Evolutionary conservation across 2,113 vertebrate species (phyloP).

Genomic region (Pedetes capensis): DNA sequence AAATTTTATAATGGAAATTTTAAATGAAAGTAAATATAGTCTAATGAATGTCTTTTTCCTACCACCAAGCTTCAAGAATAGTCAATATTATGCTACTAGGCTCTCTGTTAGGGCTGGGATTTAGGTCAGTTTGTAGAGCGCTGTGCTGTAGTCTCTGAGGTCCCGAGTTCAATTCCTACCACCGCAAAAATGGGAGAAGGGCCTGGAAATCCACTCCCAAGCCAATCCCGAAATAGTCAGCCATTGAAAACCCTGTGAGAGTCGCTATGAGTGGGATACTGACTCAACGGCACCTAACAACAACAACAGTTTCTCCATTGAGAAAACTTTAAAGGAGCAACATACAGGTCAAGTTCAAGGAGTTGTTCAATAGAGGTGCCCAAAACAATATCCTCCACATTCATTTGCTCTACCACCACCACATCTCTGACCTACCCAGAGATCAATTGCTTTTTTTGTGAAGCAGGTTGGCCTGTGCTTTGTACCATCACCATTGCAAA

Average conservation of each 20-base stretch:
- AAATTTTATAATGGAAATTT: not conserved
- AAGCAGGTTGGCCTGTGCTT: not conserved
- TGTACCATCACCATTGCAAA: accelerated
- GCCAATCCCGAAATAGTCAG: too few species aligned
- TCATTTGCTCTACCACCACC: too few species aligned
- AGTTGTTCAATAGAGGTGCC: not conserved
- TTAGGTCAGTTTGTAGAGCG: too few species aligned
- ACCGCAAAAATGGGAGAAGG: too few species aligned
- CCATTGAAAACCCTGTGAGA: too few species aligned
- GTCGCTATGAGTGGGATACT: too few species aligned
- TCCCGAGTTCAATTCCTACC: too few species aligned
- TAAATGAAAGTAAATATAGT: not conserved
- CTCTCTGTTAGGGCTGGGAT: too few species aligned
- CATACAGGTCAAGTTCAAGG: not conserved
- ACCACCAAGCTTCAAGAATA: not conserved
- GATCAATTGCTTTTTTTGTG: not conserved
- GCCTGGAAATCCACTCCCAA: too few species aligned
- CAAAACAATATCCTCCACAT: not conserved
- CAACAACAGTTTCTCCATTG: not conserved
- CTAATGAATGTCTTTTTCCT: not conserved
- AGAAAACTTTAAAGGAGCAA: not conserved
- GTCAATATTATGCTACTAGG: not conserved
- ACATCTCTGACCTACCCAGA: too few species aligned
- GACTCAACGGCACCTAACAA: too few species aligned
- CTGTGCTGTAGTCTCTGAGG: too few species aligned